Evolutionary conservation across 2,888 invertebrate species (phyloP).

Genomic region (Athalia cordata): DNA sequence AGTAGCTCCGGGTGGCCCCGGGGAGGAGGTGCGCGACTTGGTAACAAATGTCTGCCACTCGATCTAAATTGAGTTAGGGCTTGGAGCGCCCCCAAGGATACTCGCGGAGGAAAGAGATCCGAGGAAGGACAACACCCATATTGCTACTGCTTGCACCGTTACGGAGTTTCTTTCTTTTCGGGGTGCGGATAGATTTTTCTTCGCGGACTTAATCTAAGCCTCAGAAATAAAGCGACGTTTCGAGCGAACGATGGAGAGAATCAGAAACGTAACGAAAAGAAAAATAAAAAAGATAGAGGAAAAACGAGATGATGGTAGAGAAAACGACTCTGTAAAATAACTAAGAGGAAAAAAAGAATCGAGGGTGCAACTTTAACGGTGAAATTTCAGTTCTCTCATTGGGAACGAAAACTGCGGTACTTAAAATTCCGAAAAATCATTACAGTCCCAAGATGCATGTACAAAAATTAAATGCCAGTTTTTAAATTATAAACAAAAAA

Average conservation of each 20-base stretch:
- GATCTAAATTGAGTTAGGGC: constrained; percentile 74
- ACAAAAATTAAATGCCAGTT: no score
- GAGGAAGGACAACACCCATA: constrained; percentile 67
- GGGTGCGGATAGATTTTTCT: constrained; percentile 71
- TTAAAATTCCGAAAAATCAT: no score
- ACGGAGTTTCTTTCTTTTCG: constrained; percentile 45
- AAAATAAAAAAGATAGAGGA: neutral
- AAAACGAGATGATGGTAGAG: neutral
- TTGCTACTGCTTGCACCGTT: constrained; percentile 57
- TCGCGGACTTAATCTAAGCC: constrained; percentile 71
- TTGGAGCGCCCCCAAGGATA: constrained; percentile 49
- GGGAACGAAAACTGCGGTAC: no score
- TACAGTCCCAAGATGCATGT: no score
- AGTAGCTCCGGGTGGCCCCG: constrained; percentile 55
- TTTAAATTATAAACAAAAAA: no score
- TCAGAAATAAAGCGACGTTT: constrained; percentile 66
- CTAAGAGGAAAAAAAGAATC: neutral
- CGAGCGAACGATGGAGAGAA: constrained; percentile 25
- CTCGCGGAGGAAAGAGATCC: constrained; percentile 55
- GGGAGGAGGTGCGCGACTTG: constrained; percentile 59
- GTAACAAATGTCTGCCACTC: constrained; percentile 73
- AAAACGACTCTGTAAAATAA: neutral
- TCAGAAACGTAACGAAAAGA: constrained; percentile 14
- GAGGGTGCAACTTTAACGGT: neutral
- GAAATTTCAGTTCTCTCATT: neutral